Evolutionary conservation across 2,113 vertebrate genomes (phyloP).

Genomic region (Cyanoderma ruficeps): DNA sequence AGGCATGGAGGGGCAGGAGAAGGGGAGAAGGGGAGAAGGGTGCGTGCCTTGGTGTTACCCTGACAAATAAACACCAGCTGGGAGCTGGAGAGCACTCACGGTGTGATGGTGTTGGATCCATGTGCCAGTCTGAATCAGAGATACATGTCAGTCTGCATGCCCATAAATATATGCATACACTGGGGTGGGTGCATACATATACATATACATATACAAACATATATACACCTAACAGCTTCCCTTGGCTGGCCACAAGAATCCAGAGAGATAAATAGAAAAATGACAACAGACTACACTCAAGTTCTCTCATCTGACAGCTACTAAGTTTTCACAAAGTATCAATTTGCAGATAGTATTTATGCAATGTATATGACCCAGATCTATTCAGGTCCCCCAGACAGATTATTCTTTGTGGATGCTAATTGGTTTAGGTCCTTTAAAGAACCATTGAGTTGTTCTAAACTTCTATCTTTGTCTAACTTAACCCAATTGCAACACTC

Average conservation of each 20-base stretch:
- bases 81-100: not conserved
- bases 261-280: not conserved
- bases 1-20: not conserved
- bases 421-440: conserved; percentile 24
- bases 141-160: not conserved
- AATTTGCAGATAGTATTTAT: conserved; percentile 33
- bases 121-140: not conserved
- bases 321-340: conserved; percentile 29
- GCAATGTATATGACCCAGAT: not conserved
- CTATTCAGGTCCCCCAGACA: not conserved
- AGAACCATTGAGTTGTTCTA: conserved; percentile 24
- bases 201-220: not conserved
- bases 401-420: not conserved
- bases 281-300: not conserved
- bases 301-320: conserved; percentile 24
- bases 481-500: not conserved
- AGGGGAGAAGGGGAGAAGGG: not conserved
- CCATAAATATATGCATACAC: not conserved
- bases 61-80: not conserved
- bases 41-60: not conserved
- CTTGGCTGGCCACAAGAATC: not conserved
- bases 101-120: not conserved
- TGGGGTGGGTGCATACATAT: accelerated
- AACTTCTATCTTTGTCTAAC: conserved; percentile 15
- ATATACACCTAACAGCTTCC: not conserved